Conservation (phyloP, 2,797 vertebrate genomes). For the Notolabrus celidotus region DNA sequence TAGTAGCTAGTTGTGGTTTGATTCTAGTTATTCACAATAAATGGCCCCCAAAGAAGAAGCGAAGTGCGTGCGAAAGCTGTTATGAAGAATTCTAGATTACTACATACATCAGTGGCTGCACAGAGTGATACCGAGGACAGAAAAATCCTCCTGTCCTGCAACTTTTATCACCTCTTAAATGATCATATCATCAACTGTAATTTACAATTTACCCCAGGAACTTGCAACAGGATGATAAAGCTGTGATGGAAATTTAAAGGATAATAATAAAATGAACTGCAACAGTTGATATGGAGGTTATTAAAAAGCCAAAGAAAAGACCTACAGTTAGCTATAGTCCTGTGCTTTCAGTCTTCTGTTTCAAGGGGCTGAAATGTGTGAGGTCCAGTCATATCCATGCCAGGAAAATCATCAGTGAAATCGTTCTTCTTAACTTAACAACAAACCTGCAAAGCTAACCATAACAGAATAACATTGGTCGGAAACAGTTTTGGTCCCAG, state of each 20-base stretch:
- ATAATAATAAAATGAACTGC: too few species aligned
- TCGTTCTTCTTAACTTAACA: background rate
- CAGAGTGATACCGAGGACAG: too few species aligned
- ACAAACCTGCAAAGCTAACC: background rate
- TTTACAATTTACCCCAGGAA: constrained; percentile 26
- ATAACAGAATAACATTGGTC: background rate
- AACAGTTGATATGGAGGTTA: background rate
- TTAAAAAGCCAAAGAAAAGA: background rate
- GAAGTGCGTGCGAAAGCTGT: constrained; percentile 15
- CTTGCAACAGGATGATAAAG: constrained; percentile 9
- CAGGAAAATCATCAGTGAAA: constrained; percentile 19
- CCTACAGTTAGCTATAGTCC: background rate
- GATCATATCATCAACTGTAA: constrained; percentile 23
- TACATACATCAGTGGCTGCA: constrained; percentile 33
- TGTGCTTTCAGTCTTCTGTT: background rate
- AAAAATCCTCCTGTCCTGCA: constrained; percentile 13
- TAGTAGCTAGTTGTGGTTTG: constrained; percentile 1
- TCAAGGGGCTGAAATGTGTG: background rate
- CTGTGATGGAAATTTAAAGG: constrained; percentile 1
- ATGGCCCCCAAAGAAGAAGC: constrained; percentile 38
- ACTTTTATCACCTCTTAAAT: background rate
- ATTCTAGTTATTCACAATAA: constrained; percentile 44
- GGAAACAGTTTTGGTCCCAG: background rate
- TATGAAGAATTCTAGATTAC: constrained; percentile 25
- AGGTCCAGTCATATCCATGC: background rate